A percentile compares a stretch with the other conserved stretches of the same genome.
Evolutionary conservation across 2,113 vertebrate species (phyloP).

Genomic region (Nothoprocta pentlandii): DNA sequence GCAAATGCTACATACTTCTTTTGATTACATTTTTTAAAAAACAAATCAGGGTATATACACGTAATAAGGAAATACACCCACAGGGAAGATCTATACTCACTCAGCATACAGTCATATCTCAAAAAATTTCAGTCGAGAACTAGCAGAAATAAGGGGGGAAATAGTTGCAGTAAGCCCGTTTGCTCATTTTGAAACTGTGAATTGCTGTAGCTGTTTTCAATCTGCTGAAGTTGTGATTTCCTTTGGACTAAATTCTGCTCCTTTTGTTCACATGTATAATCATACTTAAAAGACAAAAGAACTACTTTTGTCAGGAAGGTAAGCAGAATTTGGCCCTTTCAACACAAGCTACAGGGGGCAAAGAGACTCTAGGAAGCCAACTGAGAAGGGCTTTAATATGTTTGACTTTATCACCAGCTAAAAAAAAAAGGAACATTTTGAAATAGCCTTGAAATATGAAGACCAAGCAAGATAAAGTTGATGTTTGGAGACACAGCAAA

Average conservation of each 20-base stretch:
- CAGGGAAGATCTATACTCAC: neutral
- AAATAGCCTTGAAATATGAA: neutral
- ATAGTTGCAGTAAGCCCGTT: neutral
- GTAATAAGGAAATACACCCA: neutral
- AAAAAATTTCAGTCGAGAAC: neutral
- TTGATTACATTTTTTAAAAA: neutral
- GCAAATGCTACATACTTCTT: neutral
- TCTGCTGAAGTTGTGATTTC: neutral
- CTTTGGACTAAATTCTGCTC: neutral
- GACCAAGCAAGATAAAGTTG: neutral
- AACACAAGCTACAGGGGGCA: neutral
- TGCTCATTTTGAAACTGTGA: neutral
- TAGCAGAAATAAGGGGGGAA: neutral
- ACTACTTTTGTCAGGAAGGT: neutral
- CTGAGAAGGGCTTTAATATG: neutral
- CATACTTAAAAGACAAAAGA: neutral
- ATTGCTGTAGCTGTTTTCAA: neutral
- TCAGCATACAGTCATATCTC: neutral
- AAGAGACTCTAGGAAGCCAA: neutral
- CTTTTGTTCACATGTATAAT: neutral
- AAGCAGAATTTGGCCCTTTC: conserved; percentile 6
- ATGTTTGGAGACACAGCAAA: neutral
- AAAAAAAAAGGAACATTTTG: neutral
- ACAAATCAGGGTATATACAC: neutral
- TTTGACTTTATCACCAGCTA: neutral